These are phyloP conservation scores for Ceyx cyanopectus DNA, from an alignment of 2,113 vertebrate species.

Conservation along the genomic window DNA sequence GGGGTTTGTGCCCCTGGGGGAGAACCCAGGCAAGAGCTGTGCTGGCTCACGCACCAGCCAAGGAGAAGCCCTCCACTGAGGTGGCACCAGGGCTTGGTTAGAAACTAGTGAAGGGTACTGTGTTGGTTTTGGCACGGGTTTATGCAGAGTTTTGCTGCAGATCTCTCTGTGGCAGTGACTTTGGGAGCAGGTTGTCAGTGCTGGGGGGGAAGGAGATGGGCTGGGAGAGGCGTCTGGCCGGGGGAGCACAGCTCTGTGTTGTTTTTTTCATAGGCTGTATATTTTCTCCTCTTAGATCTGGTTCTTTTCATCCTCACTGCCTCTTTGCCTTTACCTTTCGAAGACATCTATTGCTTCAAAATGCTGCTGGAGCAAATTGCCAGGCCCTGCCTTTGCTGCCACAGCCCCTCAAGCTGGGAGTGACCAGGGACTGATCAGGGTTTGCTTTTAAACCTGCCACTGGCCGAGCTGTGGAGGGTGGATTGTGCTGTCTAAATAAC, in stretches of 20 bases:
- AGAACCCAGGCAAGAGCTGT: background rate
- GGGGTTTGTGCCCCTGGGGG: accelerated
- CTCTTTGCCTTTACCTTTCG: background rate
- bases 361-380: background rate
- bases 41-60: background rate
- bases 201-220: background rate
- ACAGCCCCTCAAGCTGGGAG: background rate
- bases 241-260: background rate
- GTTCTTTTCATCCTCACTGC: background rate
- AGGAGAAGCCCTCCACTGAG: background rate
- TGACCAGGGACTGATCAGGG: background rate
- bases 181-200: background rate
- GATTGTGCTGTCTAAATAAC: background rate
- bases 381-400: background rate
- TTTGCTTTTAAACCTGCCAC: background rate
- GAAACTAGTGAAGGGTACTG: background rate
- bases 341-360: background rate
- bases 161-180: background rate
- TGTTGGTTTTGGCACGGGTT: background rate
- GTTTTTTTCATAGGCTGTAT: background rate
- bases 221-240: background rate
- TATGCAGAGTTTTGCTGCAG: background rate
- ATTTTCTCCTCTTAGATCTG: slow-evolving; percentile 23
- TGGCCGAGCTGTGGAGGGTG: background rate
- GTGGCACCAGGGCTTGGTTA: background rate